Evolutionary conservation across 2,888 invertebrate genomes (phyloP).

Genomic region (Hymenopus coronatus): DNA sequence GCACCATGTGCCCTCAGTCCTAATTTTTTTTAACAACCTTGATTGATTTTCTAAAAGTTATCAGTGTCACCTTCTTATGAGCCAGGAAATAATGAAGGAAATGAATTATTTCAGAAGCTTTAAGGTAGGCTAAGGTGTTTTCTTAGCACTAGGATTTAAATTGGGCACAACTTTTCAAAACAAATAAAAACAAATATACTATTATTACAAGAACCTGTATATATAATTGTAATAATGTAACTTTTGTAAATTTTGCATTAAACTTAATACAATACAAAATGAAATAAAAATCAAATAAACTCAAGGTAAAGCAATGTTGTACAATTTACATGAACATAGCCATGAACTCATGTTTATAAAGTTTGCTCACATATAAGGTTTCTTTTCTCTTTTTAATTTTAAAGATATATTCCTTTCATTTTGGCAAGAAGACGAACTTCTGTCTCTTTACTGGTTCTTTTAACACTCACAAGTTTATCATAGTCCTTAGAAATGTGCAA

Average conservation of each 20-base stretch:
- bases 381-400: background rate
- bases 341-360: constrained; percentile 4
- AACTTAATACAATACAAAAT: constrained; percentile 38
- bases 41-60: no score
- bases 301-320: constrained; percentile 26
- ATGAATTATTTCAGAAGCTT: background rate
- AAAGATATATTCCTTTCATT: background rate
- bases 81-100: no score
- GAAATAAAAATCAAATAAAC: constrained; percentile 15
- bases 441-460: background rate
- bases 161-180: background rate
- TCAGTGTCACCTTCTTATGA: no score
- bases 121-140: background rate
- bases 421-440: background rate
- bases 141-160: background rate
- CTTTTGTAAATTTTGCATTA: constrained; percentile 37
- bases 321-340: constrained; percentile 29
- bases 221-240: constrained; percentile 37
- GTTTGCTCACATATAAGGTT: constrained; percentile 11
- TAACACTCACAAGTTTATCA: background rate
- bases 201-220: constrained; percentile 33
- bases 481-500: background rate
- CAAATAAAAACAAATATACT: background rate
- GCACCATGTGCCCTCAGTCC: no score
- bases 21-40: no score